Evolutionary conservation across 1,140 invertebrate genomes (phyloP).

Genomic region (Adoxophyes honmai): DNA sequence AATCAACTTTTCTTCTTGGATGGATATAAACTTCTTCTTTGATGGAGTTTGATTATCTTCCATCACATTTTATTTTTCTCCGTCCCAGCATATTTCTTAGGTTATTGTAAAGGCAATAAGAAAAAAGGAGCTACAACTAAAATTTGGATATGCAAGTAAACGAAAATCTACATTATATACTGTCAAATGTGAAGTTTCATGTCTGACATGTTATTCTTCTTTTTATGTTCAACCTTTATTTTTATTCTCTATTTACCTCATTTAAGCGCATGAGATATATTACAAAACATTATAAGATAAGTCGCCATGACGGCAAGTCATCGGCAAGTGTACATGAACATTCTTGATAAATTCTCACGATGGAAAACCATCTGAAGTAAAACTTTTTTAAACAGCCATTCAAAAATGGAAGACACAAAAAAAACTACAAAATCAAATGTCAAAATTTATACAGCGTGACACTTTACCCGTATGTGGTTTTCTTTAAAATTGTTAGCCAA

Average conservation of each 20-base stretch:
- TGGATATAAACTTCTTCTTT: conserved; percentile 55
- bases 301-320: too few relatives aligned
- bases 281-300: too few relatives aligned
- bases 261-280: too few relatives aligned
- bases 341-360: too few relatives aligned
- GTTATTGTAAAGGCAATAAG: conserved; percentile 23
- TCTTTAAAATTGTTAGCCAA: conserved; percentile 46
- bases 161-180: conserved; percentile 38
- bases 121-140: conserved; percentile 30
- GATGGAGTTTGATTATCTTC: conserved; percentile 64
- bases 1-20: conserved; percentile 58
- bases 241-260: too few relatives aligned
- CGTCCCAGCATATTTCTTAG: conserved; percentile 57
- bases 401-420: conserved; percentile 55
- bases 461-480: conserved; percentile 53
- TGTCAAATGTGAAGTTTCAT: not conserved
- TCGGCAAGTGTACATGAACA: too few relatives aligned
- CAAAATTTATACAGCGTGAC: conserved; percentile 67
- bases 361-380: too few relatives aligned
- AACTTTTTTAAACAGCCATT: conserved; percentile 27
- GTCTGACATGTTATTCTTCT: too few relatives aligned
- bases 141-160: conserved; percentile 36
- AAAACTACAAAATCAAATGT: conserved; percentile 54
- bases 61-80: conserved; percentile 68
- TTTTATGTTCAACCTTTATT: too few relatives aligned